phyloP scores from a whole-genome alignment of 2,888 invertebrate species.

The Megamerina dolium region DNA sequence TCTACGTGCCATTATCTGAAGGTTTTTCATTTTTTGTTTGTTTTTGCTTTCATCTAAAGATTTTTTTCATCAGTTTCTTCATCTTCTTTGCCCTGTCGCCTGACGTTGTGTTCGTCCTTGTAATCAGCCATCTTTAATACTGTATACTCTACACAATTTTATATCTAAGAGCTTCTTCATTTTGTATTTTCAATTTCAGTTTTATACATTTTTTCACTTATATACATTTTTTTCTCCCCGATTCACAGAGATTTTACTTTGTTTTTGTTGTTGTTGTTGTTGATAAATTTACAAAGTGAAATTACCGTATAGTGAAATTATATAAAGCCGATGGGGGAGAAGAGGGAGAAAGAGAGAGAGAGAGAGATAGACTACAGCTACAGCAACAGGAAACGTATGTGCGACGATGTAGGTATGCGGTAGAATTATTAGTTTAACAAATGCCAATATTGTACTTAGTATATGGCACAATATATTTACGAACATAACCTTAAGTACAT shows the following conservation, averaged over 20 bases:
- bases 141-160: constrained; percentile 2
- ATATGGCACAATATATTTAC: no score
- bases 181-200: constrained; percentile 39
- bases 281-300: constrained; percentile 23
- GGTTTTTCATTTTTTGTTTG: no score
- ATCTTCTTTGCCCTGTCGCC: constrained; percentile 1
- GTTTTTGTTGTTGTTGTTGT: constrained; percentile 17
- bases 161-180: constrained; percentile 12
- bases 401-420: no score
- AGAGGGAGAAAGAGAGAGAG: no score
- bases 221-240: no score
- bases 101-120: not conserved
- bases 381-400: no score
- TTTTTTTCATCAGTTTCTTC: constrained; percentile 30
- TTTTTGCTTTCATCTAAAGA: constrained; percentile 34
- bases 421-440: no score
- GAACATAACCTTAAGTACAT: no score
- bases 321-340: not conserved
- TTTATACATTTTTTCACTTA: constrained; percentile 37
- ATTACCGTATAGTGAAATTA: constrained; percentile 16
- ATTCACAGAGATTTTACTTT: no score
- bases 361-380: no score
- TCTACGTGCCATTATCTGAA: no score
- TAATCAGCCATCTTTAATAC: constrained; percentile 32
- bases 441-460: no score